Evolutionary conservation across 2,888 invertebrate genomes (phyloP).

Genomic region (Drosophila maculinotata): DNA sequence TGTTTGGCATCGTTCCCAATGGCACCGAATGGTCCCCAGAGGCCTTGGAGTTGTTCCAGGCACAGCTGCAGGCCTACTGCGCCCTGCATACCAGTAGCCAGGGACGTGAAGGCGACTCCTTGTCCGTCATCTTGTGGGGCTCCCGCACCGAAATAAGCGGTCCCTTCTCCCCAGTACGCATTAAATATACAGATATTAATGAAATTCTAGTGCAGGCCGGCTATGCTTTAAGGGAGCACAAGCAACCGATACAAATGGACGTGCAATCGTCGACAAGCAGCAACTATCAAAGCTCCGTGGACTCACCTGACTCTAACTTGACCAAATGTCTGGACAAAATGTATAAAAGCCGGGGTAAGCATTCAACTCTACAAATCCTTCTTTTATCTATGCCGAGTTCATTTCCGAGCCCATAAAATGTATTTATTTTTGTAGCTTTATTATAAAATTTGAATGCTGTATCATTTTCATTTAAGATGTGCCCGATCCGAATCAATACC

Average conservation of each 20-base stretch:
- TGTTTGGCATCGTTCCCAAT: slow-evolving; percentile 90
- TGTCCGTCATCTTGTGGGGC: slow-evolving; percentile 88
- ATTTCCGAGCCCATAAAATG: too few relatives aligned
- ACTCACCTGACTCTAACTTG: neutral
- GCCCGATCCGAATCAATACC: neutral
- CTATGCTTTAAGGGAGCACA: slow-evolving; percentile 4
- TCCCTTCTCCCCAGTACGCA: slow-evolving; percentile 88
- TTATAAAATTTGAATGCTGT: neutral
- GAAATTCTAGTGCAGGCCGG: slow-evolving; percentile 85
- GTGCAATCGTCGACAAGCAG: neutral
- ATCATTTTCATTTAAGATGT: neutral
- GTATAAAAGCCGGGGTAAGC: slow-evolving; percentile 6
- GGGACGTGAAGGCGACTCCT: slow-evolving; percentile 1
- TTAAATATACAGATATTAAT: slow-evolving; percentile 89
- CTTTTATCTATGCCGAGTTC: too few relatives aligned
- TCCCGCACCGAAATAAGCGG: slow-evolving; percentile 87
- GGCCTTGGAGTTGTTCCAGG: slow-evolving; percentile 87
- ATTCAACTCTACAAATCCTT: neutral
- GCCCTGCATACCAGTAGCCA: slow-evolving; percentile 75
- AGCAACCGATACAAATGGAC: neutral
- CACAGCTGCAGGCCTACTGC: slow-evolving; percentile 86
- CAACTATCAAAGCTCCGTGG: neutral
- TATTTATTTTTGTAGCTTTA: neutral
- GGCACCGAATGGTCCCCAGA: slow-evolving; percentile 86
- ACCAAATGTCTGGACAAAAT: neutral